Base-by-base conservation (phyloP, 2,797 vertebrate species). In the Amniataba percoides region DNA sequence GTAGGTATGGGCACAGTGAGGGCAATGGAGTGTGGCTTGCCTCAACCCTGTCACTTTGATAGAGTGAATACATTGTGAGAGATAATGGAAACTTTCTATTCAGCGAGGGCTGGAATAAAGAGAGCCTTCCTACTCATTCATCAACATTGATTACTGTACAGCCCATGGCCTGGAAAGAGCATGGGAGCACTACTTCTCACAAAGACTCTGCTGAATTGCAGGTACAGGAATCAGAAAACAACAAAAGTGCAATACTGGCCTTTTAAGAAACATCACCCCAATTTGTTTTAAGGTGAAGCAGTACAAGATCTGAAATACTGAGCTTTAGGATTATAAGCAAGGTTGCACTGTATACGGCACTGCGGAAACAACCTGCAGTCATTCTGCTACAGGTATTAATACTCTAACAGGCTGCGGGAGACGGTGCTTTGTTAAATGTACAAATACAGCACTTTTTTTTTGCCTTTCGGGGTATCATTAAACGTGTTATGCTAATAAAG, bases 81-180 rank as follows among this genome's bases (percentile, higher is more conserved):
- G 97, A 97, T 98, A 98, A 99, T 98, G 96, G 96, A 97, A 98
- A 97, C 95, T 97, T 98, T 97, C 95, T 98, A 95, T 98, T 97
- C 95, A 95, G 93, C 92, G 91, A 96, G 89, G 94, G 95, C 94
- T 93, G 93, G 95, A 97, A 97, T 97, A 97, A 97, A 97, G 96
- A 96, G 96, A 95, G 93, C 89, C 94, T 96, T 96, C 96, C 95
- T 95, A 93, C 95, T 96, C 95, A 95, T 97, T 97, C 96, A 97
- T 98, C 97, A 97, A 96, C 96, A 95, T 93, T 97, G 96, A 97
- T 97, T 97, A 96, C 95, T 93, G 95, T 94, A 74, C 74, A 93
- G 95, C 95, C 95, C 87, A 83, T 86, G 90, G 91, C 92, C 91
- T 90, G 92, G 92, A 94, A 95, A 85, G 89, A 91, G 86, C 89